Conservation (phyloP, 1,140 invertebrate genomes). For the Bombus consobrinus region DNA sequence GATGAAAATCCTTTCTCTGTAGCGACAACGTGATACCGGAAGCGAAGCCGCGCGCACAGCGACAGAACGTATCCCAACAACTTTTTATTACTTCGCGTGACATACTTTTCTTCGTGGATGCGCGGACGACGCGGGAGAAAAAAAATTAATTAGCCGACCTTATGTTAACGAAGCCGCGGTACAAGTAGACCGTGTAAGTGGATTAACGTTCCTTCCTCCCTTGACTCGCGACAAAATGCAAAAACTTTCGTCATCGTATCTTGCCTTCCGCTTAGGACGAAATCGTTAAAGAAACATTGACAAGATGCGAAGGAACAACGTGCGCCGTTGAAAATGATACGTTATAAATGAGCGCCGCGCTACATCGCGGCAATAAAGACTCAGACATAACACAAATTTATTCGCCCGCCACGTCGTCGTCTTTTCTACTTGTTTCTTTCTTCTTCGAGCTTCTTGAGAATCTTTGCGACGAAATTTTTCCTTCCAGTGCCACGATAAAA, state of each 20-base stretch:
- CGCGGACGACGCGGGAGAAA: background rate
- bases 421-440: constrained; percentile 26
- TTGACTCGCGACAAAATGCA: background rate
- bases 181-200: constrained; percentile 21
- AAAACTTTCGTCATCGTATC: constrained; percentile 20
- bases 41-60: background rate
- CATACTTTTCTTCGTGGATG: constrained; percentile 32
- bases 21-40: background rate
- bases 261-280: constrained; percentile 30
- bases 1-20: constrained; percentile 3
- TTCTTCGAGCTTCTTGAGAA: constrained; percentile 48
- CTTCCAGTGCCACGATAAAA: constrained; percentile 10
- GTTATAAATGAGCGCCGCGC: constrained; percentile 49
- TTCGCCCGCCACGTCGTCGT: background rate
- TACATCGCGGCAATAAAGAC: constrained; percentile 24
- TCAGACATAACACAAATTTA: background rate
- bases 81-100: constrained; percentile 28
- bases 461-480: constrained; percentile 54
- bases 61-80: constrained; percentile 5
- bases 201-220: constrained; percentile 20
- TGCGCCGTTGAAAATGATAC: constrained; percentile 42
- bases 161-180: constrained; percentile 30
- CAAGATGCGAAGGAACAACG: constrained; percentile 14
- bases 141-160: constrained; percentile 46
- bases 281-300: constrained; percentile 49